A percentile compares a stretch with the other conserved stretches of the same genome.
Evolutionary conservation across 2,797 vertebrate species (phyloP).

Genomic region (Notolabrus celidotus): DNA sequence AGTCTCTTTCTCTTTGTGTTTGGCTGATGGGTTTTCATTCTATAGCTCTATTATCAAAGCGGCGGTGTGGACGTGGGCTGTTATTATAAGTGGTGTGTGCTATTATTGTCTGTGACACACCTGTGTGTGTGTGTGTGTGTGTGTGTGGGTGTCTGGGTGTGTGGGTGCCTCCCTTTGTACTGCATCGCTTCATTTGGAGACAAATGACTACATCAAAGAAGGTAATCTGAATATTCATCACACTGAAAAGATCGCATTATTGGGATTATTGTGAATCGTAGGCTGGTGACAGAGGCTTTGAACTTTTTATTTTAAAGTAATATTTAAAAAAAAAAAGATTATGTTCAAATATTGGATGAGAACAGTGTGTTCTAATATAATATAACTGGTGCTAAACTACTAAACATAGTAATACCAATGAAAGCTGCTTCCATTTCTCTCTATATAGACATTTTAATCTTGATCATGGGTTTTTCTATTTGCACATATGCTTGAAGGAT

Average conservation of each 20-base stretch:
- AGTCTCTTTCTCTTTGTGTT: not conserved
- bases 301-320: too few species aligned
- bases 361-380: too few species aligned
- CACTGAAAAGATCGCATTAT: not conserved
- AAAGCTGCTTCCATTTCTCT: too few species aligned
- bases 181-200: not conserved
- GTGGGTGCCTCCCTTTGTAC: not conserved
- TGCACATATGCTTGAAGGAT: too few species aligned
- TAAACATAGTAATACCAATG: too few species aligned
- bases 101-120: conserved; percentile 24
- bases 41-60: conserved; percentile 5
- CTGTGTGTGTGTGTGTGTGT: conserved; percentile 11
- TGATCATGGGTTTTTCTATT: too few species aligned
- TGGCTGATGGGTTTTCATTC: conserved; percentile 31
- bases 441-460: too few species aligned
- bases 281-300: not conserved
- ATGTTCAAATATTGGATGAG: too few species aligned
- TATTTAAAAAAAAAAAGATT: too few species aligned
- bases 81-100: conserved; percentile 33
- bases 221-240: conserved; percentile 30
- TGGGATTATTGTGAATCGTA: not conserved
- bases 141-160: conserved; percentile 7
- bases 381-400: too few species aligned
- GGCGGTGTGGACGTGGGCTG: conserved; percentile 36
- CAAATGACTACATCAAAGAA: conserved; percentile 18